These are phyloP conservation scores for Stenurella melanura DNA, from an alignment of 2,888 invertebrate genomes.

Conservation along the genomic window DNA sequence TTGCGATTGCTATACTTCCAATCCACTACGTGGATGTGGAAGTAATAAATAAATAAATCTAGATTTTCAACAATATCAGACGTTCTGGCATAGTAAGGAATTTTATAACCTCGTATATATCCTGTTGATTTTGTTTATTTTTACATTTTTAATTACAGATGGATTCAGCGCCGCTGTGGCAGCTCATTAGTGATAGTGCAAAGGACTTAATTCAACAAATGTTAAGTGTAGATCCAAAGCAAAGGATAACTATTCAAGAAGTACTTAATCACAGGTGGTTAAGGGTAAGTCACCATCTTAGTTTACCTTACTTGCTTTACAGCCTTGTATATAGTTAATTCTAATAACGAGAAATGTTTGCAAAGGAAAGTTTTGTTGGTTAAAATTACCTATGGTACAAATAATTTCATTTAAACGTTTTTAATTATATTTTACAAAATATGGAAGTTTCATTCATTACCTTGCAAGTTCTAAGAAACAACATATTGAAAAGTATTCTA, in stretches of 20 bases:
- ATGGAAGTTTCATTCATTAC: too few relatives aligned
- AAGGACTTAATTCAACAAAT: slow-evolving; percentile 96
- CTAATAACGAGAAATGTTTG: neutral
- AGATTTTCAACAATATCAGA: too few relatives aligned
- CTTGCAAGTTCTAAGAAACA: too few relatives aligned
- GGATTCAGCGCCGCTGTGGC: slow-evolving; percentile 91
- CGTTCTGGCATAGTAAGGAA: too few relatives aligned
- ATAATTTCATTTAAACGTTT: too few relatives aligned
- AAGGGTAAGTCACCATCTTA: slow-evolving; percentile 78
- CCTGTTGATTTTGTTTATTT: neutral
- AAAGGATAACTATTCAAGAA: slow-evolving; percentile 95
- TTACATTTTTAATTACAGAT: slow-evolving; percentile 79
- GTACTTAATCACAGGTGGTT: slow-evolving; percentile 98
- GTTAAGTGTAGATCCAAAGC: slow-evolving; percentile 93
- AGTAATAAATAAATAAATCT: too few relatives aligned
- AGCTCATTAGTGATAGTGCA: slow-evolving; percentile 93
- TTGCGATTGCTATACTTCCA: too few relatives aligned
- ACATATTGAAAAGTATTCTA: too few relatives aligned
- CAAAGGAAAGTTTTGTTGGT: neutral
- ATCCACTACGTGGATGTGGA: too few relatives aligned
- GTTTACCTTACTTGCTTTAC: slow-evolving; percentile 14
- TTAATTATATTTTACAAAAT: too few relatives aligned
- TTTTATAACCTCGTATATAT: too few relatives aligned
- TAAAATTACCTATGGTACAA: neutral
- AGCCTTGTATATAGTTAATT: neutral